Base-by-base conservation (phyloP, 2,888 invertebrate species). In the Scelioninae gen. 2 region DNA sequence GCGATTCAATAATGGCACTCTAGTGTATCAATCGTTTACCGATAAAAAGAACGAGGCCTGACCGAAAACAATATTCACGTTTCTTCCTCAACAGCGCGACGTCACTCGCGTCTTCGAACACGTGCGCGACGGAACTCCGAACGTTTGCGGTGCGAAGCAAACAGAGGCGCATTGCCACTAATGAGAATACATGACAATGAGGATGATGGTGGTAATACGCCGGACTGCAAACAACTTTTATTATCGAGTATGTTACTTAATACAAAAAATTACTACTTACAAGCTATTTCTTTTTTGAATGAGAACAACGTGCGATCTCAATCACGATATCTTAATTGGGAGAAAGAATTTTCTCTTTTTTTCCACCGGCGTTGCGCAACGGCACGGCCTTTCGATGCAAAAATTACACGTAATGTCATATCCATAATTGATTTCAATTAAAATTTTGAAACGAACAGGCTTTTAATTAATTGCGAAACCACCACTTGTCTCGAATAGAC, bases 171-270 rank as follows among this genome's bases (percentile, higher is more conserved):
- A 52, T 58, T 18, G 19, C 13, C 33, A n/a, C 33, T 69, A 61
- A 69, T 69, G 53, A 69, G 35, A 39, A 55, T 46, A 31, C 48
- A 48, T 39, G 61, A 52, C 61, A 72, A 72, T 72, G 39, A 52
- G 25, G 13, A 41, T 52, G 64, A 39, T 45, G 64, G 58, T 50
- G 48, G 31, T 58, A 58, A 52, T 55, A 19, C 39, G n/a, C 11
- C n/a, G 55, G 35, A 37, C 63, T 37, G 33, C 46, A 60, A 33
- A 48, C 37, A 46, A 39, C 19, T 33, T 16, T 9, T n/a, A n/a
- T n/a, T n/a, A n/a, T n/a, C n/a, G n/a, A 16, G 25, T 28, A n/a
- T 31, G 41, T 55, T 61, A 31, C 48, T 6, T 15, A 46, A 57
- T 48, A 10, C 37, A 43, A 69, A 71, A 58, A 31, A n/a, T 65